phyloP scores from a whole-genome alignment of 2,113 vertebrate genomes.

The Hiodon alosoides region DNA sequence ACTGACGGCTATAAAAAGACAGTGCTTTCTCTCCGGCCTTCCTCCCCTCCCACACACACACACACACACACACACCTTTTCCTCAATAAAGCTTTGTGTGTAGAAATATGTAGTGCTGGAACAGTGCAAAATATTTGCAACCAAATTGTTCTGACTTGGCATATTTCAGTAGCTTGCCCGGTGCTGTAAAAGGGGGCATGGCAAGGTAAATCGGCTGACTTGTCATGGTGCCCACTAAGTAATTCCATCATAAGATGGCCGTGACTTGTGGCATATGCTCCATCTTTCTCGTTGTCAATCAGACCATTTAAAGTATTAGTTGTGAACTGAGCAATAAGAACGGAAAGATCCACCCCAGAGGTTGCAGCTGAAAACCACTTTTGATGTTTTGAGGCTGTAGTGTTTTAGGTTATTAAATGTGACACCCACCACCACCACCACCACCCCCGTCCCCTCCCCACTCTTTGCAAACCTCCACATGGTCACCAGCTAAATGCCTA shows the following conservation, averaged over 20 bases:
- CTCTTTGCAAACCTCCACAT: constrained; percentile 49
- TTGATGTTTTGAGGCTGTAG: neutral
- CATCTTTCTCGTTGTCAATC: neutral
- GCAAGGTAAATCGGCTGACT: neutral
- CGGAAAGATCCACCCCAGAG: neutral
- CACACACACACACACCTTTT: too few relatives aligned
- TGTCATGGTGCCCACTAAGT: neutral
- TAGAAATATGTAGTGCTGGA: neutral
- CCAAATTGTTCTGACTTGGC: neutral
- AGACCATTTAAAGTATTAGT: neutral
- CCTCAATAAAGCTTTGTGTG: neutral
- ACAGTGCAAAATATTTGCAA: neutral
- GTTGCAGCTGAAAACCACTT: constrained; percentile 29
- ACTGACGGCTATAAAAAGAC: constrained; percentile 26
- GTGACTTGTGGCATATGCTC: neutral
- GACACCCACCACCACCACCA: constrained; percentile 4
- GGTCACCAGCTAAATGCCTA: constrained; percentile 75
- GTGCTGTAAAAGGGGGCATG: neutral
- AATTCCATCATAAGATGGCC: neutral
- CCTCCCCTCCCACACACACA: too few relatives aligned
- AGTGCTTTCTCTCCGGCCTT: neutral
- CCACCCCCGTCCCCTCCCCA: constrained; percentile 26
- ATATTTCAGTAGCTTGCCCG: neutral
- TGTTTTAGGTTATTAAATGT: constrained; percentile 20
- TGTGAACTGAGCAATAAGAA: neutral